These are phyloP conservation scores for Lacerta bilineata DNA, from an alignment of 2,797 vertebrate genomes.

Conservation along the genomic window DNA sequence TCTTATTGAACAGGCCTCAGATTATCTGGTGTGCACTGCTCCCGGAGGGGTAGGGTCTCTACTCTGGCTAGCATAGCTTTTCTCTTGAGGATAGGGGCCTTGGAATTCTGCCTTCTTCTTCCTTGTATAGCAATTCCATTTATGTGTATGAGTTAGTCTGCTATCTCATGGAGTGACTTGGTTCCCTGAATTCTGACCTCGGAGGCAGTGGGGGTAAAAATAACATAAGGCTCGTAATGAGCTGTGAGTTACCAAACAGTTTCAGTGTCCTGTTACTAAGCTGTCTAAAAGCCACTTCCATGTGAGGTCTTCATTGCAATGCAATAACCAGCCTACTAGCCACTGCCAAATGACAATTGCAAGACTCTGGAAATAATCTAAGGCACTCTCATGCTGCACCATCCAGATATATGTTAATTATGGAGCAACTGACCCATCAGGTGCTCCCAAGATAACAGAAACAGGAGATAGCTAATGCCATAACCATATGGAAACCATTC, in stretches of 20 bases:
- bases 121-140: background rate
- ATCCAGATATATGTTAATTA: background rate
- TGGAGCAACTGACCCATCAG: slow-evolving; percentile 16
- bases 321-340: background rate
- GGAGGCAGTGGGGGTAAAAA: background rate
- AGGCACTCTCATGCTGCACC: background rate
- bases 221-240: background rate
- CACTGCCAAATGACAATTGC: slow-evolving; percentile 8
- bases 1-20: background rate
- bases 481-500: slow-evolving; percentile 13
- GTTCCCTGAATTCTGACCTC: background rate
- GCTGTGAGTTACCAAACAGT: background rate
- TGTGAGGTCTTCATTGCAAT: background rate
- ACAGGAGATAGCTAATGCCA: slow-evolving; percentile 12
- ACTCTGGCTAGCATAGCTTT: background rate
- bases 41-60: background rate
- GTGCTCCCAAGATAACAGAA: slow-evolving; percentile 7
- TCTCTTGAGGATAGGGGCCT: background rate
- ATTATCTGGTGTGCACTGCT: background rate
- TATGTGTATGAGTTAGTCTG: background rate
- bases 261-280: background rate
- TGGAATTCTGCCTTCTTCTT: background rate
- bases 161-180: background rate
- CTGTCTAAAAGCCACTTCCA: background rate
- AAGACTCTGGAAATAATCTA: slow-evolving; percentile 14